Conservation (phyloP, 2,888 invertebrate genomes). For the Caenorhabditis panamensis region DNA sequence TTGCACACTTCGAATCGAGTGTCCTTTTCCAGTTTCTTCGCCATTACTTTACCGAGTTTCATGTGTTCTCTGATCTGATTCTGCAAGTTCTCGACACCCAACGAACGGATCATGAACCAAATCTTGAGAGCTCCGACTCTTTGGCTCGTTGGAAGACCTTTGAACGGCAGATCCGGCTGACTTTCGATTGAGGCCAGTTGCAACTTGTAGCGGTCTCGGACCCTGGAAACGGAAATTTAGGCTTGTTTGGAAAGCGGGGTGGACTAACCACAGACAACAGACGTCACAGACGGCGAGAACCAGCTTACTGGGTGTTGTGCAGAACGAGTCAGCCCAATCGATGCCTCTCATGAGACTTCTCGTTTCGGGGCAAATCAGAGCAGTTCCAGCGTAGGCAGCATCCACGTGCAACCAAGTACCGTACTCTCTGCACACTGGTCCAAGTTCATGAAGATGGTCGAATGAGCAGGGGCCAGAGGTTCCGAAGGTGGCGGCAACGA, state of each 20-base stretch:
- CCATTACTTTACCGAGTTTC: conserved; percentile 36
- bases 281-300: conserved; percentile 53
- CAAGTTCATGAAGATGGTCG: conserved; percentile 53
- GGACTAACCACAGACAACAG: conserved; percentile 52
- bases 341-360: conserved; percentile 55
- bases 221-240: conserved; percentile 24
- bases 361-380: conserved; percentile 57
- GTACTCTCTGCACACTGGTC: conserved; percentile 53
- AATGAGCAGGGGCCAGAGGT: conserved; percentile 57
- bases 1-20: conserved; percentile 52
- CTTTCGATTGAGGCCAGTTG: conserved; percentile 41
- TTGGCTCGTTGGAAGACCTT: conserved; percentile 53
- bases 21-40: conserved; percentile 40
- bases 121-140: conserved; percentile 51
- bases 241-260: background rate
- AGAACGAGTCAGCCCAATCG: conserved; percentile 54
- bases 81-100: conserved; percentile 55
- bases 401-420: conserved; percentile 59
- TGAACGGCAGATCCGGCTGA: conserved; percentile 36
- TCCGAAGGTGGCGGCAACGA: conserved; percentile 55
- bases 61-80: conserved; percentile 60
- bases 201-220: conserved; percentile 48
- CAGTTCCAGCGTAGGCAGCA: conserved; percentile 56
- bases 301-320: conserved; percentile 52
- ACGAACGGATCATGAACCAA: conserved; percentile 53